A percentile compares a stretch with the other conserved stretches of the same genome.
Evolutionary conservation across 92 coral and sea anemone species (phyloP).

Genomic region (Diadumene lineata): DNA sequence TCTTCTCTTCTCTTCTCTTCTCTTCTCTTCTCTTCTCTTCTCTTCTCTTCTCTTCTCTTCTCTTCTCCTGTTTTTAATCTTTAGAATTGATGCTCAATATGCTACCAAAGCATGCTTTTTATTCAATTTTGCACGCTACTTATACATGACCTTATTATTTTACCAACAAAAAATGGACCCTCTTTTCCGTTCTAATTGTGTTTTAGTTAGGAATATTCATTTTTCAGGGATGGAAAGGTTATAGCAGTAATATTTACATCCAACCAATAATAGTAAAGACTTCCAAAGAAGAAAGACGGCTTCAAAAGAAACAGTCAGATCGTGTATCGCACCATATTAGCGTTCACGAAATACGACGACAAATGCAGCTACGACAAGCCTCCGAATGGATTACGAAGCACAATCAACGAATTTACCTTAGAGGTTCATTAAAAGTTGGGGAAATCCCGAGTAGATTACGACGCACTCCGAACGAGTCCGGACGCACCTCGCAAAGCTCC

Average conservation of each 20-base stretch:
- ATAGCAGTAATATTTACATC: conserved; percentile 71
- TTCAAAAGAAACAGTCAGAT: background rate
- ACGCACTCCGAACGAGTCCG: background rate
- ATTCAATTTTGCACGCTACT: too few species aligned
- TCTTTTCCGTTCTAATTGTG: too few species aligned
- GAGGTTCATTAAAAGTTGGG: conserved; percentile 57
- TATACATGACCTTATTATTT: too few species aligned
- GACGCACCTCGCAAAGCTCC: background rate
- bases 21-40: too few species aligned
- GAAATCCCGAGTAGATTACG: background rate
- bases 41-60: too few species aligned
- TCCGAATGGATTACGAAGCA: conserved; percentile 66
- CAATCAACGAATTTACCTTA: conserved; percentile 53
- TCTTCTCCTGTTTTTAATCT: too few species aligned
- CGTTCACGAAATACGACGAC: conserved; percentile 44
- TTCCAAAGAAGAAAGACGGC: conserved; percentile 16
- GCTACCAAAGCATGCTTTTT: too few species aligned
- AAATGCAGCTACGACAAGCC: conserved; percentile 65
- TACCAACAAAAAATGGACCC: too few species aligned
- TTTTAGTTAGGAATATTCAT: background rate
- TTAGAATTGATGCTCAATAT: too few species aligned
- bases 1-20: too few species aligned
- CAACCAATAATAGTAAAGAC: conserved; percentile 69
- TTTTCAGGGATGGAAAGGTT: conserved; percentile 86
- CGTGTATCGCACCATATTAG: conserved; percentile 29